Conservation (phyloP, 2,113 vertebrate species). For the Sander vitreus region DNA sequence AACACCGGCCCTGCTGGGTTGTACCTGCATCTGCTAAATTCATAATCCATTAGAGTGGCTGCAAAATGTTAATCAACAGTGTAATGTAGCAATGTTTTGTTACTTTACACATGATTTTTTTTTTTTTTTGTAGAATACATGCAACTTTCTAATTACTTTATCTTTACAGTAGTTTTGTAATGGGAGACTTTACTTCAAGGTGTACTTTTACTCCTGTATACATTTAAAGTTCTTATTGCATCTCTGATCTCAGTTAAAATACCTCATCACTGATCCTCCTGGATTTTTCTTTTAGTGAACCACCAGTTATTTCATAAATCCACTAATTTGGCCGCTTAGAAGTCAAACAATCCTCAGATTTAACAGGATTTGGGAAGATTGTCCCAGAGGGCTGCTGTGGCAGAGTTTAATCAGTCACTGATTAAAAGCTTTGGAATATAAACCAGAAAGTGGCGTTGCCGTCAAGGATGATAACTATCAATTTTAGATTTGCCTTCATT, state of each 20-base stretch:
- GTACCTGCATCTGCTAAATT: neutral
- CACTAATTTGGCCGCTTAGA: conserved; percentile 42
- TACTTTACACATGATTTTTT: neutral
- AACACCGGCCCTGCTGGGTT: neutral
- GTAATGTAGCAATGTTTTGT: neutral
- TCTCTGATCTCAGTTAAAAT: conserved; percentile 3
- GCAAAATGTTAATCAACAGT: neutral
- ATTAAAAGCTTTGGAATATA: conserved; percentile 52
- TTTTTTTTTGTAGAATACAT: neutral
- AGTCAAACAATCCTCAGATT: conserved; percentile 30
- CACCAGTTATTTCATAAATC: conserved; percentile 27
- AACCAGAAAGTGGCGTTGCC: conserved; percentile 20
- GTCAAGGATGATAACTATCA: conserved; percentile 21
- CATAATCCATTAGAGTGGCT: neutral
- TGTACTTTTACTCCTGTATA: neutral
- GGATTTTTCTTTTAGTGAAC: conserved; percentile 11
- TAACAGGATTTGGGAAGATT: conserved; percentile 23
- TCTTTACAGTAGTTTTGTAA: neutral
- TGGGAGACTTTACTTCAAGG: neutral
- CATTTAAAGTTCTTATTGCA: neutral
- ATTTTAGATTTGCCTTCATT: conserved; percentile 4
- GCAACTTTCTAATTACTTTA: neutral
- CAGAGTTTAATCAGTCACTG: conserved; percentile 53
- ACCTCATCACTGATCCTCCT: neutral
- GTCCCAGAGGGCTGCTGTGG: conserved; percentile 30